These are phyloP conservation scores for Acanthurus leucopareius DNA, from an alignment of 2,797 vertebrate genomes.

Conservation along the genomic window DNA sequence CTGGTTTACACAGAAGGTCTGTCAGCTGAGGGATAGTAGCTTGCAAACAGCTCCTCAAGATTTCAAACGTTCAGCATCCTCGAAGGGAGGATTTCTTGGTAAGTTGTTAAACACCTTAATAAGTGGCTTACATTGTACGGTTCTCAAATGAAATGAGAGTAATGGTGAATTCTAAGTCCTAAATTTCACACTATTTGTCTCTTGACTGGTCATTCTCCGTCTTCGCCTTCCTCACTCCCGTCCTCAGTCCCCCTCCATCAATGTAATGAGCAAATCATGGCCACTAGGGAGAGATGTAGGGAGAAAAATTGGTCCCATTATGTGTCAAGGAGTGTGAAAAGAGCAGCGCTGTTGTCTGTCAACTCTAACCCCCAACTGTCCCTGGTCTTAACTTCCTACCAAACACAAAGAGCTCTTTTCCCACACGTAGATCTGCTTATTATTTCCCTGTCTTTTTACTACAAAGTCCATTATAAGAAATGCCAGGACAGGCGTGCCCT, in stretches of 20 bases:
- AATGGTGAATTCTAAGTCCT: constrained; percentile 24
- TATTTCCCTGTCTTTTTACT: constrained; percentile 83
- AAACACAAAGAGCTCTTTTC: constrained; percentile 74
- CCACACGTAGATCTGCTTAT: constrained; percentile 75
- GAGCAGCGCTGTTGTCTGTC: constrained; percentile 78
- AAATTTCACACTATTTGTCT: constrained; percentile 55
- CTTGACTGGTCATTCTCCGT: constrained; percentile 50
- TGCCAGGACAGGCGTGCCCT: constrained; percentile 81
- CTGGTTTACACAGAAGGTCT: constrained; percentile 76
- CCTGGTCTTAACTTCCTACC: constrained; percentile 64
- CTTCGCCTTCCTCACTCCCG: constrained; percentile 33
- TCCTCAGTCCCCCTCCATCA: constrained; percentile 56
- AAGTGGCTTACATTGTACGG: constrained; percentile 39
- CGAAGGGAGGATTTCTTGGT: constrained; percentile 46
- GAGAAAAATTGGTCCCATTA: constrained; percentile 72
- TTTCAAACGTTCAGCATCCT: constrained; percentile 54
- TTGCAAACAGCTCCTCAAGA: constrained; percentile 66
- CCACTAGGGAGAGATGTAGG: constrained; percentile 70
- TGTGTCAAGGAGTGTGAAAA: constrained; percentile 79
- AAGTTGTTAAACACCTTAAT: constrained; percentile 59
- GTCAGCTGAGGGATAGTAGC: constrained; percentile 65
- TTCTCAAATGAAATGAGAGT: constrained; percentile 54
- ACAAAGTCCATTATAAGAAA: constrained; percentile 84
- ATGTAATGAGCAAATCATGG: constrained; percentile 76
- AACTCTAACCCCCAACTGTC: constrained; percentile 67